These are phyloP conservation scores for Drosophila conformis DNA, from an alignment of 2,888 invertebrate species.

Conservation along the genomic window DNA sequence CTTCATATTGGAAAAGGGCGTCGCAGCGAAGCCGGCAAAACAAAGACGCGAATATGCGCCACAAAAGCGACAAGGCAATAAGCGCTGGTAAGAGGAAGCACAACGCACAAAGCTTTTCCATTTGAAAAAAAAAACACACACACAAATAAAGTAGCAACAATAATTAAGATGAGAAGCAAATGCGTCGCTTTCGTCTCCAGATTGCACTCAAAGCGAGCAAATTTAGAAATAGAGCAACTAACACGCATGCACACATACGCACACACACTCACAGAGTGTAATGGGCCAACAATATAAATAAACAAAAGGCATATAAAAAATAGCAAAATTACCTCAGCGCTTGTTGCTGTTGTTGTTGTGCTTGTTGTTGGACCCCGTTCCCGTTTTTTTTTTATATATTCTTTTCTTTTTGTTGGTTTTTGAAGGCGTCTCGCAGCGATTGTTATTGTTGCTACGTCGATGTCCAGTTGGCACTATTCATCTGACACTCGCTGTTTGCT, in stretches of 20 bases:
- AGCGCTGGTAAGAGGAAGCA: conserved; percentile 35
- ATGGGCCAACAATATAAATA: conserved; percentile 61
- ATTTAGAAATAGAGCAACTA: conserved; percentile 57
- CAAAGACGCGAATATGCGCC: conserved; percentile 68
- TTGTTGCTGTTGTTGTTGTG: conserved; percentile 48
- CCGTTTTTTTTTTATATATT: conserved; percentile 16
- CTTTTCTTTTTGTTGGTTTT: conserved; percentile 21
- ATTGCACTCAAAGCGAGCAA: conserved; percentile 51
- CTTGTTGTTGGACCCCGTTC: conserved; percentile 61
- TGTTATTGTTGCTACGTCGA: conserved; percentile 65
- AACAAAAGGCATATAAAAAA: conserved; percentile 71
- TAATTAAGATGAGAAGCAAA: conserved; percentile 7
- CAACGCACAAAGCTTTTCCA: conserved; percentile 18
- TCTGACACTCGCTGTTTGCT: conserved; percentile 22
- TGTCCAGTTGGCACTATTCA: conserved; percentile 41
- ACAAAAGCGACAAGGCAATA: conserved; percentile 53
- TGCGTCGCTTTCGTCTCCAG: conserved; percentile 43
- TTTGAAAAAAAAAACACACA: conserved; percentile 23
- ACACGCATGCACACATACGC: conserved; percentile 26
- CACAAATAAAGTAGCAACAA: conserved; percentile 17
- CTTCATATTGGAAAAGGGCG: conserved; percentile 69
- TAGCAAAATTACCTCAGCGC: conserved; percentile 77
- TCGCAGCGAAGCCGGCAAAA: conserved; percentile 71
- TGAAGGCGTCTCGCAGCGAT: conserved; percentile 52
- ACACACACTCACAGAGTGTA: conserved; percentile 20